Percentiles rank a stretch among this genome's conserved stretches.
These are phyloP conservation scores for Drosophila persimilis DNA, from an alignment of 1,140 invertebrate genomes.

Conservation along the genomic window DNA sequence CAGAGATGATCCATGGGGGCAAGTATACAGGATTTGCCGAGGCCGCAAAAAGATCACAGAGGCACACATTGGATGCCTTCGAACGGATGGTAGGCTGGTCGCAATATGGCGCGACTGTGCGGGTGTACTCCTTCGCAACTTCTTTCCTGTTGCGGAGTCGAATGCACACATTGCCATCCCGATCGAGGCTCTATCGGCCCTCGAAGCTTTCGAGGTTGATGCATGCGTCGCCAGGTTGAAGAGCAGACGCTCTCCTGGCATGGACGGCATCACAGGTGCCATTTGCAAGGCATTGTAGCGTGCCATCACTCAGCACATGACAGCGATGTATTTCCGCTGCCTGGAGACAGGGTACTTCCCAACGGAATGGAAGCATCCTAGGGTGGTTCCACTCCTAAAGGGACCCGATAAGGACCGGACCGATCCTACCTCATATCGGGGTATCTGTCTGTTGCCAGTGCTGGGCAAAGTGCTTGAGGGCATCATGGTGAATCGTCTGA, in stretches of 20 bases:
- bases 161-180: slow-evolving; percentile 1
- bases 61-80: too few relatives aligned
- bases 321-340: too few relatives aligned
- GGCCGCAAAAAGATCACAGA: too few relatives aligned
- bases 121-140: not conserved
- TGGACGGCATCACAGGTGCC: slow-evolving; percentile 18
- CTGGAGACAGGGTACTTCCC: too few relatives aligned
- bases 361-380: not conserved
- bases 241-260: slow-evolving; percentile 31
- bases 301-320: too few relatives aligned
- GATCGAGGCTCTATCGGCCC: too few relatives aligned
- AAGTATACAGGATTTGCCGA: too few relatives aligned
- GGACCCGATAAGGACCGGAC: slow-evolving; percentile 1
- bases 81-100: too few relatives aligned
- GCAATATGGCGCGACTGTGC: too few relatives aligned
- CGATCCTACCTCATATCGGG: slow-evolving; percentile 15
- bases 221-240: slow-evolving; percentile 17
- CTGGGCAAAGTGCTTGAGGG: slow-evolving; percentile 41
- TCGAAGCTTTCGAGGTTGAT: too few relatives aligned
- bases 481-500: slow-evolving; percentile 32
- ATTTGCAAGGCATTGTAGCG: not conserved
- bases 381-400: slow-evolving; percentile 2
- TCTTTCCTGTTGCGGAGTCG: slow-evolving; percentile 25
- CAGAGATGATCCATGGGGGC: too few relatives aligned
- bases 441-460: slow-evolving; percentile 28